Percentiles rank a stretch among this genome's conserved stretches.
Conservation (phyloP, 2,888 invertebrate genomes). For the Tetheella fluctuosa region DNA sequence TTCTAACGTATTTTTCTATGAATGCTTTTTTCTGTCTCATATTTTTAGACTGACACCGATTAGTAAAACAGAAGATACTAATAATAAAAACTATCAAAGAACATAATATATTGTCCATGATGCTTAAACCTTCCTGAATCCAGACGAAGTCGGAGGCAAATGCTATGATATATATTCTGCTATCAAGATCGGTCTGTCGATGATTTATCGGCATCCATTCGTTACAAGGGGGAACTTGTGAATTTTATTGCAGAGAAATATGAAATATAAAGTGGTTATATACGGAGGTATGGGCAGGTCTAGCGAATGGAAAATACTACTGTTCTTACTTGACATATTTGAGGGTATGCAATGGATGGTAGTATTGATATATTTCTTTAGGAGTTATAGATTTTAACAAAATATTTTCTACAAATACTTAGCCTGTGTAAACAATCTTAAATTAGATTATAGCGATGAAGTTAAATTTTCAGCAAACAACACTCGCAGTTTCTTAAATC, state of each 20-base stretch:
- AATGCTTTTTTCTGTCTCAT: too few relatives aligned
- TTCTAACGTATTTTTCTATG: too few relatives aligned
- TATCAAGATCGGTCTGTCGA: conserved; percentile 31
- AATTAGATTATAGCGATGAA: too few relatives aligned
- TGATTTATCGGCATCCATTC: conserved; percentile 45
- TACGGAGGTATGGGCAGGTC: conserved; percentile 12
- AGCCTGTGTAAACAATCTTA: too few relatives aligned
- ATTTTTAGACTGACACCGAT: too few relatives aligned
- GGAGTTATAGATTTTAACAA: too few relatives aligned
- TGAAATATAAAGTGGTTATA: conserved; percentile 24
- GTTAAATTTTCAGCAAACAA: too few relatives aligned
- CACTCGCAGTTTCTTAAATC: too few relatives aligned
- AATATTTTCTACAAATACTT: too few relatives aligned
- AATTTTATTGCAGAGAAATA: conserved; percentile 38
- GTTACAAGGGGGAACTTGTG: conserved; percentile 35
- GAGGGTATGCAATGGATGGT: not conserved
- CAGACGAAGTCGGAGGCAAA: conserved; percentile 11
- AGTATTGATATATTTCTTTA: too few relatives aligned
- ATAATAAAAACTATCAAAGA: too few relatives aligned
- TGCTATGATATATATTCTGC: conserved; percentile 24
- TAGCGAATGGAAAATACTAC: not conserved
- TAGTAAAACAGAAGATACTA: too few relatives aligned
- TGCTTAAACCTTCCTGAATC: not conserved
- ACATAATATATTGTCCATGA: not conserved
- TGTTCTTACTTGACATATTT: conserved; percentile 5